These are phyloP conservation scores for Lithophane leautieri DNA, from an alignment of 2,888 invertebrate species.

Conservation along the genomic window DNA sequence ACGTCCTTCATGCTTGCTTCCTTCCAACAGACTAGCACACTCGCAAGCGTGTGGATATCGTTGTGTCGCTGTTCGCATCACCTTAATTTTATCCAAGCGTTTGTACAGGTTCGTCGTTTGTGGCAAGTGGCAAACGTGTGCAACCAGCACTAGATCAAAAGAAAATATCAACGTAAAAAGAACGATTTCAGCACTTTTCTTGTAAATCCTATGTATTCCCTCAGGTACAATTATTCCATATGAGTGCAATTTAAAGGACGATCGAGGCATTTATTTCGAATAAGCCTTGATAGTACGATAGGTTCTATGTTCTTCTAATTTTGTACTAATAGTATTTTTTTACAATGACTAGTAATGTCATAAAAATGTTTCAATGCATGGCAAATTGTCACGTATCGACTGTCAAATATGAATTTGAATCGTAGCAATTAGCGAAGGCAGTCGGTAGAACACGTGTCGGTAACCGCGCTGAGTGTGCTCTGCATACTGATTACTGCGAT, in stretches of 20 bases:
- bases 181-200: slow-evolving; percentile 6
- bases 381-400: slow-evolving; percentile 71
- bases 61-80: too few species aligned
- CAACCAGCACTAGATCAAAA: not conserved
- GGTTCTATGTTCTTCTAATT: slow-evolving; percentile 9
- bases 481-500: slow-evolving; percentile 83
- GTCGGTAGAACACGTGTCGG: slow-evolving; percentile 83
- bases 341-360: not conserved
- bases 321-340: not conserved
- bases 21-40: too few species aligned
- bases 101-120: too few species aligned
- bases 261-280: too few species aligned
- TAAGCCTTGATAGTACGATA: not conserved
- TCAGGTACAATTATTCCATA: not conserved
- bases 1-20: too few species aligned
- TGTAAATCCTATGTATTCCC: slow-evolving; percentile 6
- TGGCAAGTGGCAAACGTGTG: too few species aligned
- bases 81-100: too few species aligned
- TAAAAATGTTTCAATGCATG: slow-evolving; percentile 26
- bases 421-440: slow-evolving; percentile 84
- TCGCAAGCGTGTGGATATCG: too few species aligned
- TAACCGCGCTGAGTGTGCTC: slow-evolving; percentile 78
- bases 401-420: slow-evolving; percentile 77
- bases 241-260: not conserved
- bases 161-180: not conserved